Conservation (phyloP, 2,797 vertebrate genomes). For the Morelia viridis region DNA sequence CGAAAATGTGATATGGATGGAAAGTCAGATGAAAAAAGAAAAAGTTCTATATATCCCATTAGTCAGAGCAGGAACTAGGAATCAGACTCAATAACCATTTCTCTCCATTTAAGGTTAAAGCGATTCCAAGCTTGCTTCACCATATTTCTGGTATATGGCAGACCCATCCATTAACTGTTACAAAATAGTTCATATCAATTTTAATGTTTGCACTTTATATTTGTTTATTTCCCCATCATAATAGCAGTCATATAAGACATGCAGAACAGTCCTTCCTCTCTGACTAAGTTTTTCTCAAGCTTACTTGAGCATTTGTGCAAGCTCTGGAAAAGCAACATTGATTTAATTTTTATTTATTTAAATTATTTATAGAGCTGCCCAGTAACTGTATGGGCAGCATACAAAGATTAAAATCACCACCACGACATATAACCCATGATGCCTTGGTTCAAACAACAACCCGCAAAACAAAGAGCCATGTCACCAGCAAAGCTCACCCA, state of each 20-base stretch:
- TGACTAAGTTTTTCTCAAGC: neutral
- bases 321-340: neutral
- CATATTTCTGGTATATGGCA: neutral
- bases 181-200: neutral
- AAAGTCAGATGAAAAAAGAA: no score
- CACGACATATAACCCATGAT: neutral
- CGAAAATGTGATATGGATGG: neutral
- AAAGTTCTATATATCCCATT: neutral
- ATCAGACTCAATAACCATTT: neutral
- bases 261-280: neutral
- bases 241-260: neutral
- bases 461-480: neutral
- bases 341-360: neutral
- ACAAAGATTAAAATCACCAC: neutral
- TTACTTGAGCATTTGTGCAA: neutral
- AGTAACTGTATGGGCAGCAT: neutral
- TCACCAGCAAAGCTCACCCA: neutral
- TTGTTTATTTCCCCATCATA: neutral
- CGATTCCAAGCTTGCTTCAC: neutral
- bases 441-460: neutral
- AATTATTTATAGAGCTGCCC: neutral
- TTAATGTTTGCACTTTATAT: neutral
- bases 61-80: neutral
- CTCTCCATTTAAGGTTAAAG: neutral
- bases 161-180: neutral